A percentile compares a stretch with the other conserved stretches of the same genome.
phyloP scores from a whole-genome alignment of 2,113 vertebrate genomes.

The Peromyscus polionotus region DNA sequence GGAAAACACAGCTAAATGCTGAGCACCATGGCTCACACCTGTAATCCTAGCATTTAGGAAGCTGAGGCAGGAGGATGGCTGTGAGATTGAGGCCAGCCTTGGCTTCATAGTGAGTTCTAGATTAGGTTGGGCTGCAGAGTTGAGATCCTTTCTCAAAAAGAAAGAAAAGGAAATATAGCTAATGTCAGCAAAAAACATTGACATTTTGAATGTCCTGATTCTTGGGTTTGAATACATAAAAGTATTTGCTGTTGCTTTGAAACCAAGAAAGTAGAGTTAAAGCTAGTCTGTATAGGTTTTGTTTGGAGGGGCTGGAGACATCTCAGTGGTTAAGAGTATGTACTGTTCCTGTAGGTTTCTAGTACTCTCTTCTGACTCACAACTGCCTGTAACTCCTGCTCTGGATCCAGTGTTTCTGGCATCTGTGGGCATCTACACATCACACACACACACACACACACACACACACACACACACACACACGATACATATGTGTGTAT shows the following conservation, averaged over 20 bases:
- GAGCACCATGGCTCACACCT: too few species aligned
- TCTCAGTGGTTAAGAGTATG: neutral
- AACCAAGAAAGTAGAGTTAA: neutral
- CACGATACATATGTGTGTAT: too few species aligned
- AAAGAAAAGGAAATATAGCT: neutral
- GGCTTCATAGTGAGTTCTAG: neutral
- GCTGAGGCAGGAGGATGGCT: too few species aligned
- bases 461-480: too few species aligned
- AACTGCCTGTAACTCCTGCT: neutral
- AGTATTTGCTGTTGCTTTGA: conserved; percentile 47
- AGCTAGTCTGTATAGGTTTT: neutral
- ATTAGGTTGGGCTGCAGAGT: neutral
- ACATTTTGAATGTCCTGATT: neutral
- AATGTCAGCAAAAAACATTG: neutral
- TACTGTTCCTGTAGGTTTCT: neutral
- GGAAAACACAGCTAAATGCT: too few species aligned
- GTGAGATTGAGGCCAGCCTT: too few species aligned
- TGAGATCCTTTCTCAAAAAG: neutral
- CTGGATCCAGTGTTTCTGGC: too few species aligned
- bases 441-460: too few species aligned
- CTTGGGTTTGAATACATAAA: neutral
- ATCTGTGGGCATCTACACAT: too few species aligned
- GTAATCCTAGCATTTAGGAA: too few species aligned
- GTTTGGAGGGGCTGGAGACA: neutral
- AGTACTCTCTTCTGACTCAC: neutral